Base-by-base conservation (phyloP, 2,113 vertebrate species). In the Pleuronectes platessa region DNA sequence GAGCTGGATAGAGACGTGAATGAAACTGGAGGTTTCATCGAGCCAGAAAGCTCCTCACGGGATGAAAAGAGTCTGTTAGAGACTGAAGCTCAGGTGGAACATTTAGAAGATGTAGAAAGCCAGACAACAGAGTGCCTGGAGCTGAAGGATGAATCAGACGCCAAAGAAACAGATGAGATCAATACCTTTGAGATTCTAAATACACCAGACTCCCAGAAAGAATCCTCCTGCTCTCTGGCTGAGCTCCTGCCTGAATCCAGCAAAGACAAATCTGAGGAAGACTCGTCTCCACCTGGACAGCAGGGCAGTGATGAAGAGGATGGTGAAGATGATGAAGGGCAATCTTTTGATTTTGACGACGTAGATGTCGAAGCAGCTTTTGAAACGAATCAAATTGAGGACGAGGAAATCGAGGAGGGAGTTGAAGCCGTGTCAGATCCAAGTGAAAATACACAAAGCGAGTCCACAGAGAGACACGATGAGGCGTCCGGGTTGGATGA, bases 281-380 rank as follows among this genome's bases (percentile, higher is more conserved):
- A 65, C 21, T 20, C 56, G 27, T 17, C 68, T 69, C 49, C 4
- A 40, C 35, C 47, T 6, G 10, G 0, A 4, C 31, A 42, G 54
- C 75, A 47, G 58, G 71, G 56, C 15, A 59, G 40, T 5, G 69
- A 74, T 5, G 84, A 88, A 26, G 79, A 83, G 2, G 69, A 86
- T 0, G 26, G 11, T 1, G 83, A 68, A 14, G 78, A 89, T 2
- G 88, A 87, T 0, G 78, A 92, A 71, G 91, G 86, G 14, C 86
- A 79, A 58, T 87, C 86, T 5, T 93, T 94, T 85, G 90, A 93
- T 68, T 93, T 92, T 75, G 90, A 94, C 53, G 89, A 92, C 31
- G 27, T 85, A 53, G 88, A 93, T 23, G 17, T 81, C 0, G 91
- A 91, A n/a, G 69, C 35, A 10, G 76, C 82, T 12, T 2, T 70